phyloP scores from a whole-genome alignment of 2,113 vertebrate species.

The Tichodroma muraria region DNA sequence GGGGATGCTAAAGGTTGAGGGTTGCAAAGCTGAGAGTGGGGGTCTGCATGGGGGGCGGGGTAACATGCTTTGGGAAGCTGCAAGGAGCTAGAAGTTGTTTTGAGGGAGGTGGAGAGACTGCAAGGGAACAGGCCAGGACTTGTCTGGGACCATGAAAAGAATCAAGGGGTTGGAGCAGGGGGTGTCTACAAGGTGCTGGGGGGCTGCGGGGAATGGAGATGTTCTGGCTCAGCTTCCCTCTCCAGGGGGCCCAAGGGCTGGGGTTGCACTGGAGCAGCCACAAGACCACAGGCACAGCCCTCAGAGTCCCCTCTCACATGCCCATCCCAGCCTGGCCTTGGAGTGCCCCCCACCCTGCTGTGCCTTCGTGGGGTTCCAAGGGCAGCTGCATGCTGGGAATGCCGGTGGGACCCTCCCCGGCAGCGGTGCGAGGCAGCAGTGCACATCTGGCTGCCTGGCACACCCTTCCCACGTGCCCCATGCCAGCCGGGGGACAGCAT shows the following conservation, averaged over 20 bases:
- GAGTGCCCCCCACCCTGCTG: neutral
- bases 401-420: neutral
- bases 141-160: neutral
- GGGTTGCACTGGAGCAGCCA: neutral
- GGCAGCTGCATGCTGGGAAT: neutral
- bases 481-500: neutral
- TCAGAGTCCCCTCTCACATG: accelerated
- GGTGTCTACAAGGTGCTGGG: neutral
- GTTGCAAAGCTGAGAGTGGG: neutral
- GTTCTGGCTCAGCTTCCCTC: neutral
- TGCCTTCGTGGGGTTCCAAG: neutral
- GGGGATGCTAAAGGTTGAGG: neutral
- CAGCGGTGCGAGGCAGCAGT: accelerated
- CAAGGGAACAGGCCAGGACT: neutral
- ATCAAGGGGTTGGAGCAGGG: neutral
- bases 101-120: neutral
- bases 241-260: neutral
- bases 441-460: neutral
- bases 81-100: neutral
- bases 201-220: neutral
- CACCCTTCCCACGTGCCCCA: accelerated
- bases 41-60: too few species aligned
- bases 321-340: too few species aligned
- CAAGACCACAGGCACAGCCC: neutral
- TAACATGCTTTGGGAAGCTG: neutral